Base-by-base conservation (phyloP, 1,140 invertebrate species). In the Zaprionus taronus region DNA sequence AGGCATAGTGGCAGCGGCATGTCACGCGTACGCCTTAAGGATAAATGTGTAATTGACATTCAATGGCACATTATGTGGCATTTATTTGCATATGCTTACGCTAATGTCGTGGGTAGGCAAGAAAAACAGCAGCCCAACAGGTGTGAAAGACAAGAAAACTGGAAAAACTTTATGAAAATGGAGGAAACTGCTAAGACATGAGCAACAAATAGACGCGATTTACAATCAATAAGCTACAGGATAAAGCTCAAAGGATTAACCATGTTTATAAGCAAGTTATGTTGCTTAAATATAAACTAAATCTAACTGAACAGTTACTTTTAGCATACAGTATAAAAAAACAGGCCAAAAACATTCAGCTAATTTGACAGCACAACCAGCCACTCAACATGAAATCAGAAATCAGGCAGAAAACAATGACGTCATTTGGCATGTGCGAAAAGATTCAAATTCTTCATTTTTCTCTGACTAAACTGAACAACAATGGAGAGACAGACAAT, bases 41-140 rank as follows among this genome's bases (percentile, higher is more conserved):
- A 73, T 74, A 78, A 84, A 80, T 74, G 68, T 84, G 78, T 84
- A 79, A 90, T 89, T 81, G 75, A 70, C 81, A 89, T 84, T 90
- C 72, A 79, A 89, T 84, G 73, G 74, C 62, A 78, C 74, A 89
- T 79, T 81, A 83, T 83, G 78, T 77, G 84, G 66, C 81, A 73
- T 68, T 89, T 89, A 89, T 89, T 84, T 73, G 81, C 83, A 71
- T 84, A 67, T 83, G 72, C 73, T 53, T 41, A 26, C 72, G 66
- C 72, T 85, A 72, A 49, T 67, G 66, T 77, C 61, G n/a, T 6
- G 14, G 17, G 81, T 62, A 75, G n/a, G 47, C 22, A n/a, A 51
- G 49, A 24, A 34, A 49, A 31, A 17, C 12, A 36, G 15, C 64
- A 60, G 55, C 24, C 36, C 73, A 60, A 70, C 60, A 65, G 65